Evolutionary conservation across 2,113 vertebrate species (phyloP).

Genomic region (Trogon surrucura): DNA sequence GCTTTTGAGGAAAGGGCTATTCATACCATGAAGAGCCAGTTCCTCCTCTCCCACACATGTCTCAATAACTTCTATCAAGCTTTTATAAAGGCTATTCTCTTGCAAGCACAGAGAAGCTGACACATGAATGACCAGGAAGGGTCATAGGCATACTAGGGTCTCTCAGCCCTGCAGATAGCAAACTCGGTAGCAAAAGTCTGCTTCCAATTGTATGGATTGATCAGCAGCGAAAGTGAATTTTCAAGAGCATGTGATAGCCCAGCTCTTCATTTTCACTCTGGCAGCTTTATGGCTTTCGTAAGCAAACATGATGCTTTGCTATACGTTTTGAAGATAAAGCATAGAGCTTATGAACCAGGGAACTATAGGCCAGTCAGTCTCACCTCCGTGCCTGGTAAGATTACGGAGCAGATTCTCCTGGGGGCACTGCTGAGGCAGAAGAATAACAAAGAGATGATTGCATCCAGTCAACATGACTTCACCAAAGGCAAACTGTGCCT

Average conservation of each 20-base stretch:
- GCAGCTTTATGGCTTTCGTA: background rate
- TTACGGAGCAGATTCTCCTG: too few relatives aligned
- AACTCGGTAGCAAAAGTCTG: background rate
- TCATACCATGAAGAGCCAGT: background rate
- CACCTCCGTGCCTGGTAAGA: too few relatives aligned
- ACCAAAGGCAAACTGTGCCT: too few relatives aligned
- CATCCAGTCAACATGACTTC: too few relatives aligned
- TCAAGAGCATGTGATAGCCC: background rate
- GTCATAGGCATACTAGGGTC: background rate
- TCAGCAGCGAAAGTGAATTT: background rate
- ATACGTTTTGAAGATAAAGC: background rate
- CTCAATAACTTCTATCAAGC: background rate
- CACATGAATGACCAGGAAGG: background rate
- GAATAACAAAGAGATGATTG: too few relatives aligned
- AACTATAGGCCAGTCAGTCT: too few relatives aligned
- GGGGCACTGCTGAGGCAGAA: too few relatives aligned
- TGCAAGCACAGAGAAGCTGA: background rate
- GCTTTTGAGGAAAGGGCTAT: background rate
- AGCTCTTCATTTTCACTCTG: background rate
- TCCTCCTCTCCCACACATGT: fast-evolving
- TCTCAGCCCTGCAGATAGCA: background rate
- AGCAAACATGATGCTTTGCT: background rate
- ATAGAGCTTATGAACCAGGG: background rate
- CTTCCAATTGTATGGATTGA: background rate
- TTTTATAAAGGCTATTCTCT: background rate